Conservation (phyloP, 2,113 vertebrate genomes). For the Rhinogobius similis region DNA sequence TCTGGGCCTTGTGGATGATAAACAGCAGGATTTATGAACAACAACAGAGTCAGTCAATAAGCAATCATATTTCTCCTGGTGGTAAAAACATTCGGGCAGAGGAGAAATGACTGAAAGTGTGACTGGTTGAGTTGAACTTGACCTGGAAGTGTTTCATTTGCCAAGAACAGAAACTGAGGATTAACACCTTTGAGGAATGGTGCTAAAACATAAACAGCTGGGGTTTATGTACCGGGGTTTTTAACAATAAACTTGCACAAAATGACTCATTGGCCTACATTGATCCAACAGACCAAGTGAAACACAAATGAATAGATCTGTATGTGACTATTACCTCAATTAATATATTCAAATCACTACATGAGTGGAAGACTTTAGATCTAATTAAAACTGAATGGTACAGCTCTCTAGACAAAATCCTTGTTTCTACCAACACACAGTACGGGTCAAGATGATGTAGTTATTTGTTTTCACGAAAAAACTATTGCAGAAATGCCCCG, state of each 20-base stretch:
- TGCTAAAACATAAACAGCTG: conserved; percentile 32
- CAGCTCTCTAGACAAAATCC: no score
- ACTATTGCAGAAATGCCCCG: not conserved
- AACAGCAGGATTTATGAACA: conserved; percentile 59
- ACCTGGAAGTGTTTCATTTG: conserved; percentile 65
- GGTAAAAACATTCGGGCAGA: conserved; percentile 42
- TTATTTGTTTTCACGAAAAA: no score
- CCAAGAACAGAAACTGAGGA: conserved; percentile 29
- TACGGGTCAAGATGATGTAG: no score
- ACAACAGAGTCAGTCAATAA: conserved; percentile 46
- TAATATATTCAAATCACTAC: no score
- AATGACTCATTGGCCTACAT: not conserved
- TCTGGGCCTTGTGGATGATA: conserved; percentile 46
- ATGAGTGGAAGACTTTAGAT: no score
- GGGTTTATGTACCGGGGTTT: not conserved
- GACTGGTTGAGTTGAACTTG: conserved; percentile 48
- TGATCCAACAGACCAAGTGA: not conserved
- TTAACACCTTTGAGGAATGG: conserved; percentile 39
- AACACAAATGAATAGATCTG: not conserved
- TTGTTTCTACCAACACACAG: no score
- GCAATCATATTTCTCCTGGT: conserved; percentile 56
- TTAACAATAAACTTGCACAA: not conserved
- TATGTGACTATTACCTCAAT: not conserved
- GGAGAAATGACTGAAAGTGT: conserved; percentile 63
- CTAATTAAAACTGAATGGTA: no score